Evolutionary conservation across 2,113 vertebrate genomes (phyloP), one percentile per base, ranked within the genome.

Genomic region (Proterorhinus semilunaris): DNA sequence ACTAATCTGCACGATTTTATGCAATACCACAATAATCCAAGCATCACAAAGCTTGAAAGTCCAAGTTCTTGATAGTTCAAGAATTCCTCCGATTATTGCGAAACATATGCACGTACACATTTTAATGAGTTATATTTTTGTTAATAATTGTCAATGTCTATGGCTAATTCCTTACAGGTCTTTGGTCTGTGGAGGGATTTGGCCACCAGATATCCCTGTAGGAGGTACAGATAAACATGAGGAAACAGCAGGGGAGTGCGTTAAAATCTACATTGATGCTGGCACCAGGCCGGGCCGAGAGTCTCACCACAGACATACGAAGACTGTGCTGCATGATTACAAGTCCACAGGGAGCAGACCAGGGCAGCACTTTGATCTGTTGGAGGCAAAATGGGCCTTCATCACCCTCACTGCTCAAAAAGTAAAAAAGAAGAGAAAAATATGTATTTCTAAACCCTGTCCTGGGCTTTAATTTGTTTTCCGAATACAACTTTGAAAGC

Each of bases 401-500:
- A 10, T 84, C 77, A 77, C 67, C 76, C 71, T 86, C 74, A 68
- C 58, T 0, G 8, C 27, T 11, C 11, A 58, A 62, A 50, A 66
- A 69, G 17, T 27, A 16, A 36, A 36, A 36, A 36, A 36, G 4
- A 36, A 36, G 4, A 36, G 4, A 17, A 6, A 45, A 11, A 71
- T 74, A 65, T 59, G 48, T 73, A 11, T 64, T 65, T 80, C 49
- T 76, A 42, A 78, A 49, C 71, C 36, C 63, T 45, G 67, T 27
- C 67, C 74, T 76, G 36, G 9, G 76, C 66, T 78, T 53, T 62
- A 83, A 87, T 88, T 85, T 80, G 65, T 79, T 85, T 83, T 76
- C 47, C 72, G 55, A 76, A 58, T 51, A 45, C 27, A 57, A 59
- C 55, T 47, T 69, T 48, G 66, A 75, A 52, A 76, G 54, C 66